These are phyloP conservation scores for Melipona bicolor DNA, from an alignment of 2,888 invertebrate genomes.

Conservation along the genomic window DNA sequence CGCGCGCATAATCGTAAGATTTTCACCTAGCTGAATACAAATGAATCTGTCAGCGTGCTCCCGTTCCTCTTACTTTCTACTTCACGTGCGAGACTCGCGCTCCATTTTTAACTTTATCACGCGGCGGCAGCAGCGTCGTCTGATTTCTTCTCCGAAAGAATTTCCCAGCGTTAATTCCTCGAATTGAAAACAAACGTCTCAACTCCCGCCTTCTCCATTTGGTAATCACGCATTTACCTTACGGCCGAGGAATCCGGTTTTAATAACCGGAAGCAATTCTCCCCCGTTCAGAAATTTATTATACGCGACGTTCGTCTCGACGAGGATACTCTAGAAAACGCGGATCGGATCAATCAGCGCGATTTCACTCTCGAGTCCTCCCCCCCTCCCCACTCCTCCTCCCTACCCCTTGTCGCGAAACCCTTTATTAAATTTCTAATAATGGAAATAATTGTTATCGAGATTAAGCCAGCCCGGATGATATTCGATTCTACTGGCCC, in stretches of 20 bases:
- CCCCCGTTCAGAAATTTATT: constrained; percentile 22
- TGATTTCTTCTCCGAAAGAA: not conserved
- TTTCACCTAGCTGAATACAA: constrained; percentile 76
- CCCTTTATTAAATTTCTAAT: constrained; percentile 82
- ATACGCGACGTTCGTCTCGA: not conserved
- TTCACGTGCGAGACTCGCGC: constrained; percentile 18
- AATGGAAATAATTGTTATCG: constrained; percentile 82
- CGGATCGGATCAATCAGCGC: constrained; percentile 47
- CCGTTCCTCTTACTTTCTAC: constrained; percentile 55
- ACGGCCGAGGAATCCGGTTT: not conserved
- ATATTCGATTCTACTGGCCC: constrained; percentile 59
- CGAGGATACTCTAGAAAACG: constrained; percentile 41
- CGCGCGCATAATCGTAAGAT: constrained; percentile 76
- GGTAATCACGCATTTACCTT: too few species aligned
- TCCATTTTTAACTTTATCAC: constrained; percentile 7
- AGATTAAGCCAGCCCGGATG: constrained; percentile 67
- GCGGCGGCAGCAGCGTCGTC: not conserved
- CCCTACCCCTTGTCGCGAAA: constrained; percentile 24
- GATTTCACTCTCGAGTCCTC: constrained; percentile 55
- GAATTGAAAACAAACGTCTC: not conserved
- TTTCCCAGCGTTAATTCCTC: not conserved
- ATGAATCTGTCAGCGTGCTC: constrained; percentile 75
- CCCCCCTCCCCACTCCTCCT: not conserved
- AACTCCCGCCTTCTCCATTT: too few species aligned
- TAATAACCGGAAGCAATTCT: not conserved